Evolutionary conservation across 2,113 vertebrate species (phyloP), one percentile per base, ranked within the genome.

Genomic region (Xerus inauris): DNA sequence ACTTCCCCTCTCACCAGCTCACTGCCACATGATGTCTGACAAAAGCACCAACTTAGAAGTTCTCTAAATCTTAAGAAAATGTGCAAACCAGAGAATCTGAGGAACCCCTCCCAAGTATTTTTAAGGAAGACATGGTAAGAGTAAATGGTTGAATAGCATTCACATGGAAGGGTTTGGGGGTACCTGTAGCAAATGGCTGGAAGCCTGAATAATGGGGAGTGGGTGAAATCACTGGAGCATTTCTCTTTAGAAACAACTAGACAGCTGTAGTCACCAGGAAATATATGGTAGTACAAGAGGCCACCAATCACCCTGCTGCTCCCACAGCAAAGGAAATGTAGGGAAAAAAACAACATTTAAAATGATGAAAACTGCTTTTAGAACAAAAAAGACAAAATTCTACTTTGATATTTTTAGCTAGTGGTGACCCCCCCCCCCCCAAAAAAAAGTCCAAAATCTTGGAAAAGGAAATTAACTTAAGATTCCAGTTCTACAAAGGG

Each of bases 1-100:
- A 96, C 83, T 92, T 95, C 93, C 93, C 88, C 42, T 79, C 54
- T 62, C 47, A 85, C 72, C 65, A 94, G 93, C 73, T 93, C 94
- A 96, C 28, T 42, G 76, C 69, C 91, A 95, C 84, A 87, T 71
- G 86, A 92, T 73, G 62, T 89, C 64, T 89, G 24, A 93, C 62
- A 69, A 49, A 77, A 59, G 42, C 38, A 95, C 35, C 71, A 83
- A 89, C 38, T n/a, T 51, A 71, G 72, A 95, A 95, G 90, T 94
- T 97, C 95, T 89, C 84, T 82, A 87, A 96, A 94, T 94, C n/a
- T 13, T 85, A 79, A 64, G 88, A 57, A 94, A 92, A 87, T 59
- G 16, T 20, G 4, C 40, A n/a, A 16, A 47, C 24, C 62, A 81
- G 30, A 92, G 32, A 88, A 51, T 82, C 32, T 49, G 75, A 90